Evolutionary conservation across 2,888 invertebrate genomes (phyloP), one percentile per base, ranked within the genome.

Genomic region (Gymnoscelis rufifasciata): DNA sequence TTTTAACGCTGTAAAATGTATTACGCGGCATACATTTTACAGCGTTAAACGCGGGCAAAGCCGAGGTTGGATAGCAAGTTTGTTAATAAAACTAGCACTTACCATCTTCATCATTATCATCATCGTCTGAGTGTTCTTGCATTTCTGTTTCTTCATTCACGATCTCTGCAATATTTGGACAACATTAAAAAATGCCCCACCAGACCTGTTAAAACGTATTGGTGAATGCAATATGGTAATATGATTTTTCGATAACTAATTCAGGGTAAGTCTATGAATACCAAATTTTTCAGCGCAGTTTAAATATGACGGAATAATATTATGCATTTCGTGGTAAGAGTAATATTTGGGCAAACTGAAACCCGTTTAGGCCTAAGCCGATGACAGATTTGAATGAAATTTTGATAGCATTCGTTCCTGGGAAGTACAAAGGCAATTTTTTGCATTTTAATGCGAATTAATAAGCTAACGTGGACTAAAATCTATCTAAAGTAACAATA

Each of bases 31-130:
- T n/a, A n/a, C n/a, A n/a, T n/a, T n/a, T n/a, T n/a, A n/a, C n/a
- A n/a, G n/a, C n/a, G n/a, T n/a, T n/a, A n/a, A n/a, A n/a, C n/a
- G n/a, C n/a, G n/a, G n/a, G n/a, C n/a, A n/a, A n/a, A n/a, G n/a
- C n/a, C n/a, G n/a, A n/a, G n/a, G n/a, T n/a, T n/a, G n/a, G n/a
- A n/a, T n/a, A n/a, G n/a, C n/a, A n/a, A n/a, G n/a, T n/a, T n/a
- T n/a, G n/a, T n/a, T n/a, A n/a, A n/a, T n/a, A n/a, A n/a, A n/a
- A n/a, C n/a, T n/a, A 7, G 3, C 11, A 33, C 69, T 75, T 73
- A 89, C 90, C 88, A 64, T 88, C 88, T 48, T 86, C 87, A 19
- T 89, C 82, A 19, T 89, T 82, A 40, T 84, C 74, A 19, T 89
- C 83, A 40, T 84, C 74, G 37, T 83, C 79, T 0, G 78, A 78